Evolutionary conservation across 2,113 vertebrate species (phyloP).

Genomic region (Oreochromis aureus): DNA sequence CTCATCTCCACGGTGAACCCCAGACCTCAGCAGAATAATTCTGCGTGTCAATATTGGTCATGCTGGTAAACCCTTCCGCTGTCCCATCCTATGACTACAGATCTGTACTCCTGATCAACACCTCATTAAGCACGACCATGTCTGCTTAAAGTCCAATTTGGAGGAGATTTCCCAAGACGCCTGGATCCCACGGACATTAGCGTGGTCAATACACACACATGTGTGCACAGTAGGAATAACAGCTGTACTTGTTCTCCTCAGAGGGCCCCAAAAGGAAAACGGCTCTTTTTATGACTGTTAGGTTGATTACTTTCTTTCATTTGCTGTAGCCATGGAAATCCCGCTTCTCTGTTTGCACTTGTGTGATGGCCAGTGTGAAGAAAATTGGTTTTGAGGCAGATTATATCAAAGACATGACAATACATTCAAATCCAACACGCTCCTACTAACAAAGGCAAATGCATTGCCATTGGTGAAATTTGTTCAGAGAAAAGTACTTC

Average conservation of each 20-base stretch:
- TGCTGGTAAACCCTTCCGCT: background rate
- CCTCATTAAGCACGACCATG: slow-evolving; percentile 57
- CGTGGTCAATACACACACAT: slow-evolving; percentile 12
- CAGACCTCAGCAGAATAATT: slow-evolving; percentile 11
- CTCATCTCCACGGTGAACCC: background rate
- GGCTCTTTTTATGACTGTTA: slow-evolving; percentile 38
- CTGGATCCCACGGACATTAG: background rate
- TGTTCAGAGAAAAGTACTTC: background rate
- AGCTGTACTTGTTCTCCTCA: background rate
- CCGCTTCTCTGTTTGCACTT: slow-evolving; percentile 38
- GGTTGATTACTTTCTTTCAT: slow-evolving; percentile 57
- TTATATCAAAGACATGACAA: slow-evolving; percentile 43
- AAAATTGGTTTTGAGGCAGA: slow-evolving; percentile 54
- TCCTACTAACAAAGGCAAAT: background rate
- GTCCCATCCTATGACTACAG: background rate
- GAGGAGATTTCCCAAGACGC: slow-evolving; percentile 56
- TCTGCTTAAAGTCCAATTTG: slow-evolving; percentile 59
- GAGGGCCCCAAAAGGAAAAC: background rate
- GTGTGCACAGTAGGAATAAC: slow-evolving; percentile 3
- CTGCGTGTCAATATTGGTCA: background rate
- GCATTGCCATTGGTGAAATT: background rate
- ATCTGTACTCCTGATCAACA: slow-evolving; percentile 23
- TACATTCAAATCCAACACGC: slow-evolving; percentile 40
- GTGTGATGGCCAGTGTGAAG: slow-evolving; percentile 13
- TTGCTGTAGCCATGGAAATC: slow-evolving; percentile 33